Percentiles rank a stretch among this genome's conserved stretches.
phyloP scores from a whole-genome alignment of 1,140 invertebrate species.

The Rhagoletis pomonella region DNA sequence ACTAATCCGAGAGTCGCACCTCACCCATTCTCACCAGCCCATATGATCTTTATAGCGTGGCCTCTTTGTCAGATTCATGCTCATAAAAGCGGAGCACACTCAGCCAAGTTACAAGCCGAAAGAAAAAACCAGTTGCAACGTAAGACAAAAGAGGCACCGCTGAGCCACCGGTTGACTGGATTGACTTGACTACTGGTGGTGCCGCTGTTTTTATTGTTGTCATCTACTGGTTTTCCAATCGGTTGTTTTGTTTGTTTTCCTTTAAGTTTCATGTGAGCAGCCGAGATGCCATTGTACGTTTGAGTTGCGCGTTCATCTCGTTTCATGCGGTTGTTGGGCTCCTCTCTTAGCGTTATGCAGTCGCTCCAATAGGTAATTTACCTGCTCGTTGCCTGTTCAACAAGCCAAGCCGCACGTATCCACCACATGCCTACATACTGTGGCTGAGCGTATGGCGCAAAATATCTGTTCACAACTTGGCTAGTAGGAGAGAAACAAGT shows the following conservation, averaged over 20 bases:
- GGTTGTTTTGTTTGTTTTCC: conserved; percentile 15
- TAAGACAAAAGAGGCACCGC: conserved; percentile 40
- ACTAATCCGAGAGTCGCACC: conserved; percentile 66
- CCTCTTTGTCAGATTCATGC: too few relatives aligned
- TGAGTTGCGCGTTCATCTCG: background rate
- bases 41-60: too few relatives aligned
- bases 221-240: conserved; percentile 20
- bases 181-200: conserved; percentile 50
- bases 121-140: conserved; percentile 33
- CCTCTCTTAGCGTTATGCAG: background rate
- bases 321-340: background rate
- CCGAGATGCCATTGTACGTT: background rate
- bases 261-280: background rate
- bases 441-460: background rate
- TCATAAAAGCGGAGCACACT: background rate
- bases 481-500: conserved; percentile 5
- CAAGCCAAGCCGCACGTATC: background rate
- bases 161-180: conserved; percentile 20
- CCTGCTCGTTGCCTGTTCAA: conserved; percentile 27
- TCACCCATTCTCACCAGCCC: background rate
- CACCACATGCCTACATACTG: too few relatives aligned
- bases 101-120: background rate
- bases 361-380: conserved; percentile 7
- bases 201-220: conserved; percentile 7
- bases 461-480: background rate